Conservation (phyloP, 2,113 vertebrate genomes). For the Etheostoma cragini region DNA sequence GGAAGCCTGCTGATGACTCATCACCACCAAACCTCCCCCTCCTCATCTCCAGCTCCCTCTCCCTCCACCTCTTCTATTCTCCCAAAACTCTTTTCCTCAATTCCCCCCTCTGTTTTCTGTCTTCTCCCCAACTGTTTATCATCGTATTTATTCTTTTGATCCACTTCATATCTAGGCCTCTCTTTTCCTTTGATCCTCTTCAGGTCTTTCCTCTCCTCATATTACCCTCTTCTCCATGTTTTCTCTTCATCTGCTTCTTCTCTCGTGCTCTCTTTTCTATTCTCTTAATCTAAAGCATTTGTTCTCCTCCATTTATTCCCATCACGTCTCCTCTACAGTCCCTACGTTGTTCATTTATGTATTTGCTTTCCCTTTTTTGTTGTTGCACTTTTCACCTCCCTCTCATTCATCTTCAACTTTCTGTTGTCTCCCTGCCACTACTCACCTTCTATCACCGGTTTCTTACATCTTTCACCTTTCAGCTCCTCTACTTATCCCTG, state of each 20-base stretch:
- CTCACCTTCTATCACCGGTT: neutral
- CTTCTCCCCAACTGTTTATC: neutral
- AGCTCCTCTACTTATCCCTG: neutral
- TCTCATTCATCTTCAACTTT: neutral
- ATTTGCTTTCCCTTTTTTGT: neutral
- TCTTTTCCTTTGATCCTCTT: conserved; percentile 1
- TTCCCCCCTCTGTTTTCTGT: neutral
- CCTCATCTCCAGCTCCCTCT: neutral
- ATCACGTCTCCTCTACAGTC: neutral
- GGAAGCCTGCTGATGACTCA: conserved; percentile 76
- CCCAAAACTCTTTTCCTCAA: conserved; percentile 13
- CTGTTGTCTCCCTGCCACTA: neutral
- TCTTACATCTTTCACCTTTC: neutral
- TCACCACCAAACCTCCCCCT: conserved; percentile 39
- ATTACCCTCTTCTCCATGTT: neutral
- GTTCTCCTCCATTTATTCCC: conserved; percentile 20
- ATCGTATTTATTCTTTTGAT: conserved; percentile 9
- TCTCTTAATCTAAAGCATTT: conserved; percentile 25
- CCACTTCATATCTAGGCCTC: conserved; percentile 7
- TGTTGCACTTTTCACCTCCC: neutral
- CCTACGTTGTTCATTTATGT: neutral
- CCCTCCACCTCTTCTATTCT: conserved; percentile 32
- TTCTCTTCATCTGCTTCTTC: neutral
- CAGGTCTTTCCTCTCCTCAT: neutral
- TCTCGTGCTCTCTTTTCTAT: neutral